These are phyloP conservation scores for Antrozous pallidus DNA, from an alignment of 2,797 vertebrate species.

Conservation along the genomic window DNA sequence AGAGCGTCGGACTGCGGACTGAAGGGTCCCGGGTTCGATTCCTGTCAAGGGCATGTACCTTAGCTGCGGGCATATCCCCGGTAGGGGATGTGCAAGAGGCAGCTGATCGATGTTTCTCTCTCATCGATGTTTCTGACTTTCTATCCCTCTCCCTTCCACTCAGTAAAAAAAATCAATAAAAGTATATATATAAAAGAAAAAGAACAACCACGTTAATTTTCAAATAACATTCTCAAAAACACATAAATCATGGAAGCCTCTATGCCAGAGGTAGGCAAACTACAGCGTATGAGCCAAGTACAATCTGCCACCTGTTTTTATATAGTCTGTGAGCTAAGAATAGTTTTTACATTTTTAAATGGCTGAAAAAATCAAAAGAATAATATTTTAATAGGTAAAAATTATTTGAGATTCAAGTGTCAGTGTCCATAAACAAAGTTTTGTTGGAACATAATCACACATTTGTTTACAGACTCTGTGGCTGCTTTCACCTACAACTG, in stretches of 20 bases:
- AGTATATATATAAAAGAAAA: too few species aligned
- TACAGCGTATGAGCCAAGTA: background rate
- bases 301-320: background rate
- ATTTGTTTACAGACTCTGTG: slow-evolving; percentile 25
- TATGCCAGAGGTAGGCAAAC: background rate
- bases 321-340: background rate
- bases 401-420: slow-evolving; percentile 36
- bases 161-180: too few species aligned
- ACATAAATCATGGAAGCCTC: background rate
- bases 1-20: too few species aligned
- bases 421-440: slow-evolving; percentile 26
- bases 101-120: too few species aligned
- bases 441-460: background rate
- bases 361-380: slow-evolving; percentile 15
- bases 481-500: background rate
- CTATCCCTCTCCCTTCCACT: too few species aligned
- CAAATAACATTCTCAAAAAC: slow-evolving; percentile 53
- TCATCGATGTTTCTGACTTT: too few species aligned
- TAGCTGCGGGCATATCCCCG: too few species aligned
- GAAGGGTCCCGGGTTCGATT: too few species aligned
- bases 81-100: too few species aligned
- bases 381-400: slow-evolving; percentile 34
- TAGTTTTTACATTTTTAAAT: slow-evolving; percentile 6
- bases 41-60: too few species aligned
- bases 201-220: background rate